Base-by-base conservation (phyloP, 2,797 vertebrate genomes). In the Anabacerthia variegaticeps region DNA sequence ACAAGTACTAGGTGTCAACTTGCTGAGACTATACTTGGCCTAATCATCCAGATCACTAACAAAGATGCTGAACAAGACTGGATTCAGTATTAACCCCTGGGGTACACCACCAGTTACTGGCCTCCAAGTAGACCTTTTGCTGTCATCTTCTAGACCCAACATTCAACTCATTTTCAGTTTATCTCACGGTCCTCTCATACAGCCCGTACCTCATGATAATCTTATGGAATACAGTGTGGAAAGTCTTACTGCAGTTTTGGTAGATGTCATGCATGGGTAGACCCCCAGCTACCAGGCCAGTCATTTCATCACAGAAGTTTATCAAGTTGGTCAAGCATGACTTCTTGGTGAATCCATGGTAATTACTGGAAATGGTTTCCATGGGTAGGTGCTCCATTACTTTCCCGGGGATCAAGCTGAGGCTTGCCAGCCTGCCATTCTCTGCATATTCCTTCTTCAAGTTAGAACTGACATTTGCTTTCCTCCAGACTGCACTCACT, bases 151-250 rank as follows among this genome's bases (percentile, higher is more conserved):
- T 85, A 23, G 12, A 10, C 18, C 59, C 12, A 49, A 6, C 23
- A 3, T 82, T 58, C 30, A 75, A 6, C 7, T 67, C 10, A 13
- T 66, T 62, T 86, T 71, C 58, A 52, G 1, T 75, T 32, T 19
- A 19, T 16, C 8, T 73, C 12, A 11, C 43, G 81, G 28, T 84
- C 15, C 13, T 69, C 7, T 87, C 5, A 14, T 75, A 28, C 22
- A 20, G 3, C 36, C 28, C 26, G 3, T 81, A 26, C 17, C 39
- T 92, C 3, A 7, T 34, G 32, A 61, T 41, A 14, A 27, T 52
- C 10, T 18, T 48, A 20, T 0, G 3, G 14, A 30, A 37, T 5
- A 28, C 32, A 26, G 4, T 37, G 28, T 79, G 12, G 34, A 28
- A 87, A 75, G 5, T 46, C 34, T 51, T 66, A 24, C 36, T 81